Conservation (phyloP, 2,113 vertebrate genomes). For the Rhadina sibilatrix region DNA sequence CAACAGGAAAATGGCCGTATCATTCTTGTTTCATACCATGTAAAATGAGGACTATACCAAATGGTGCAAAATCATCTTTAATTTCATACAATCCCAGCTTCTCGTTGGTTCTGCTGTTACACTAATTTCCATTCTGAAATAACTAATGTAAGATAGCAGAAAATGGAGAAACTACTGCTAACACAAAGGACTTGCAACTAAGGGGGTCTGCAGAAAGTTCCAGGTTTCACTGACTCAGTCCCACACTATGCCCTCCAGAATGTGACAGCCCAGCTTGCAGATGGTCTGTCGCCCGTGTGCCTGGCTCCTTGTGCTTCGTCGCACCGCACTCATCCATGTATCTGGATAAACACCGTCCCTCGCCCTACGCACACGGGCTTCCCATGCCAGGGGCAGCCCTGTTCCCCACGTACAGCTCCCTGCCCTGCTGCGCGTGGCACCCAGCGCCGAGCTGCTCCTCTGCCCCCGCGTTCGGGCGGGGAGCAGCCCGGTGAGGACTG, state of each 20-base stretch:
- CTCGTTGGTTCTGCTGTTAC: not conserved
- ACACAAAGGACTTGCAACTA: not conserved
- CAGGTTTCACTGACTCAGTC: not conserved
- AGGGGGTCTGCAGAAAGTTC: not conserved
- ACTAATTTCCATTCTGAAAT: not conserved
- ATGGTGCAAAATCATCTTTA: not conserved
- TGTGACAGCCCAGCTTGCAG: not conserved
- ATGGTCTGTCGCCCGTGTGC: fast-evolving
- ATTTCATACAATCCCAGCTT: not conserved
- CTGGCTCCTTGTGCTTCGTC: not conserved
- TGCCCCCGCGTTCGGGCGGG: not conserved
- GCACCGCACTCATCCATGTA: too few species aligned
- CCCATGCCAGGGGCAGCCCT: not conserved
- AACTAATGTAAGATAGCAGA: not conserved
- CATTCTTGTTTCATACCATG: not conserved
- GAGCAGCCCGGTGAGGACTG: not conserved
- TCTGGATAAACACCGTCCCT: too few species aligned
- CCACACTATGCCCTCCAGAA: not conserved
- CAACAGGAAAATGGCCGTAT: not conserved
- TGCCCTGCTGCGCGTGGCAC: not conserved
- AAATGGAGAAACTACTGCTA: not conserved
- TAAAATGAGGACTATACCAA: not conserved
- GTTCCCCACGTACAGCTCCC: not conserved
- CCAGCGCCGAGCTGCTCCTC: not conserved
- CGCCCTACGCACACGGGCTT: not conserved